Evolutionary conservation across 1,140 invertebrate species (phyloP), one percentile per base, ranked within the genome.

Genomic region (Catajapyx aquilonaris): DNA sequence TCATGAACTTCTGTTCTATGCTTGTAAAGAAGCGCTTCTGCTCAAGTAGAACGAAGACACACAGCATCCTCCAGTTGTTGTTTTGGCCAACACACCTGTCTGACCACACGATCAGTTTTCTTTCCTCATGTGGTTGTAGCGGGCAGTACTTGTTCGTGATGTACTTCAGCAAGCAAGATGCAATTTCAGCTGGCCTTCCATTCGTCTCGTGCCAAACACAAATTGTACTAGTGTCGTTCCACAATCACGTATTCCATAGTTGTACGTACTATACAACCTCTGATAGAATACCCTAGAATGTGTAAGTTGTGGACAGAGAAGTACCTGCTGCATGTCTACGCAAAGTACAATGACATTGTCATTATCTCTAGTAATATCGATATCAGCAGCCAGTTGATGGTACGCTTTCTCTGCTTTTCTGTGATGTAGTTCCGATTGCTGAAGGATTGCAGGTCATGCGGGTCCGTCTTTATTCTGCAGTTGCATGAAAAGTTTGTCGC

Each of bases 61-160:
- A 18, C 10, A 45, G n/a, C 4, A 36, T 37, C 15, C 34, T 23
- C 35, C 32, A 48, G 30, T 48, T 48, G 18, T 46, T 46, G 23
- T 46, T 46, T 28, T 48, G 46, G 10, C 37, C 37, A 1, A 34
- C 28, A 28, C 44, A 42, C 15, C 41, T 5, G 35, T 48, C 46
- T 13, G 34, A 43, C 44, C 46, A 48, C 7, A 48, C 16, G 7
- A 45, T 34, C 7, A 48, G 37, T 11, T 31, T 45, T 21, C 46
- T 37, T 35, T 33, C 17, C 22, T 44, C 13, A 18, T 34, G 30
- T 16, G 20, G 21, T 20, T 23, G 9, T 21, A 47, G 34, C 2
- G 23, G 20, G 17, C 22, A 2, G 20, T 23, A 48, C n/a, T 42
- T 41, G 11, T 5, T 9, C n/a, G 17, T 4, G 18, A 47, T 28